Percentiles rank a stretch among this genome's conserved stretches.
Conservation (phyloP, 2,113 vertebrate genomes). For the Cygnus atratus region DNA sequence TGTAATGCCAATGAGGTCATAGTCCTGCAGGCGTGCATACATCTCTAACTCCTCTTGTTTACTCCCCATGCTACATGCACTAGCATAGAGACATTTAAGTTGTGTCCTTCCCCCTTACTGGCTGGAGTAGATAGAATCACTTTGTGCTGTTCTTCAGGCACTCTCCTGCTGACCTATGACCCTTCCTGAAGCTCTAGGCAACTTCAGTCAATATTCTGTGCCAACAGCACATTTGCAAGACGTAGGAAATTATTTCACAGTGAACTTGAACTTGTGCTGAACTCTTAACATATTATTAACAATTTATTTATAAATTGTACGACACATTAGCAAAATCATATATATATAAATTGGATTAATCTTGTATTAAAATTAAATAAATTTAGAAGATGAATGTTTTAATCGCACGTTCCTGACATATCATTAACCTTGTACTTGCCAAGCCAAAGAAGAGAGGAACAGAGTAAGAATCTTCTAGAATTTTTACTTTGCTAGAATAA, state of each 20-base stretch:
- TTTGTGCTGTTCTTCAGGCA: no score
- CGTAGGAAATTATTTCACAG: not conserved
- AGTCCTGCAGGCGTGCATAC: no score
- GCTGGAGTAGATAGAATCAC: no score
- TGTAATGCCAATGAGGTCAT: no score
- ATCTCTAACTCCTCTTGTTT: no score
- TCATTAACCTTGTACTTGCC: not conserved
- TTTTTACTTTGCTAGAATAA: not conserved
- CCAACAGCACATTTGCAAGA: not conserved
- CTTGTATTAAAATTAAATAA: not conserved
- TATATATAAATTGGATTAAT: no score
- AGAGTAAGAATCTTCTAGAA: not conserved
- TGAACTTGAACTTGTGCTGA: not conserved
- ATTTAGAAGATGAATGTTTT: not conserved
- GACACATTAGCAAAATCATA: not conserved
- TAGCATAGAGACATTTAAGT: no score
- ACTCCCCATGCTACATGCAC: no score
- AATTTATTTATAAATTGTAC: not conserved
- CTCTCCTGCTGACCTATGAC: no score
- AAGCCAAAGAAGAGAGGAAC: not conserved
- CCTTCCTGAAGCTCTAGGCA: no score
- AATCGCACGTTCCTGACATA: not conserved
- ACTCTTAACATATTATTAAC: not conserved
- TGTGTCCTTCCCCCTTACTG: no score
- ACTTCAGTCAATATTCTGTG: not conserved